phyloP scores from a whole-genome alignment of 2,113 vertebrate genomes.

The Ptilorrhoa leucosticta region DNA sequence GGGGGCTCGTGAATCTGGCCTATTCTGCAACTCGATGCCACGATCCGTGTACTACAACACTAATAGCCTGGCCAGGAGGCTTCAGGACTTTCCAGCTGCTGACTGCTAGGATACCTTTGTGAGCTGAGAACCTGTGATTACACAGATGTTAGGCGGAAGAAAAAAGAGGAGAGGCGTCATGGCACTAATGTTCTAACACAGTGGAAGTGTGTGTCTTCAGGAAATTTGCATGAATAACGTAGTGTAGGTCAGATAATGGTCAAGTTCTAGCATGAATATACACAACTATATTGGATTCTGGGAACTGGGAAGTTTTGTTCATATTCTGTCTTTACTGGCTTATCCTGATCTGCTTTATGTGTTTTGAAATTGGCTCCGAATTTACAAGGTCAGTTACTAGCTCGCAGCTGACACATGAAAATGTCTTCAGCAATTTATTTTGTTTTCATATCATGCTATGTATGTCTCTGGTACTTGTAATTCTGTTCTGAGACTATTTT shows the following conservation, averaged over 20 bases:
- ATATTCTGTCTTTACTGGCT: not conserved
- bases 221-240: not conserved
- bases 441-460: not conserved
- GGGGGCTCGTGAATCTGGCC: not conserved
- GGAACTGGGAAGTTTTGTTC: not conserved
- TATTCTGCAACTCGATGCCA: not conserved
- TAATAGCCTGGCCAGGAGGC: not conserved
- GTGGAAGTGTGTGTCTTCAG: not conserved
- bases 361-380: not conserved
- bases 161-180: not conserved
- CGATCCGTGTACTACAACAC: not conserved
- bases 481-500: not conserved
- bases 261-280: not conserved
- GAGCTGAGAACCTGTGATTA: not conserved
- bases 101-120: not conserved
- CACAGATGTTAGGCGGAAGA: not conserved
- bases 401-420: not conserved
- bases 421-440: not conserved
- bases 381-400: not conserved
- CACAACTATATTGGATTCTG: not conserved
- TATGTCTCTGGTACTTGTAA: not conserved
- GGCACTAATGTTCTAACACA: not conserved
- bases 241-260: not conserved
- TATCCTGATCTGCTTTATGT: not conserved
- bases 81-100: not conserved